Evolutionary conservation across 2,797 vertebrate species (phyloP).

Genomic region (Ctenopoma kingsleyae): DNA sequence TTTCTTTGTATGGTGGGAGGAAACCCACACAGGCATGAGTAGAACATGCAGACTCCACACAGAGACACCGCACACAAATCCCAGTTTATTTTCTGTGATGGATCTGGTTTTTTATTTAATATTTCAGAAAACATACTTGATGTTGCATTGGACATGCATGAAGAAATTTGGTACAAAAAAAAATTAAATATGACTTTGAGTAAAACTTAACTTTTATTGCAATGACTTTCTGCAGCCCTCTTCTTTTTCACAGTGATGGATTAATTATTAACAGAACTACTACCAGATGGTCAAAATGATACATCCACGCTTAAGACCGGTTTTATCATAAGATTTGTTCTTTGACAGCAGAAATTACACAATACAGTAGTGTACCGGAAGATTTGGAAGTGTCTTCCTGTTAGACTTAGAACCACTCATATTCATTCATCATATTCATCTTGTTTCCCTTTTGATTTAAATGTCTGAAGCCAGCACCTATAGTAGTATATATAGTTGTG

Average conservation of each 20-base stretch:
- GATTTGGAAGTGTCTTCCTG: conserved; percentile 17
- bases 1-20: conserved; percentile 46
- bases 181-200: not conserved
- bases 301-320: not conserved
- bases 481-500: too few species aligned
- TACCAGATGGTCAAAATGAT: conserved; percentile 22
- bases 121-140: not conserved
- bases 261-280: conserved; percentile 6
- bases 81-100: not conserved
- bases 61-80: not conserved
- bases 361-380: not conserved
- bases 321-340: conserved; percentile 1
- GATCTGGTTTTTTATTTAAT: not conserved
- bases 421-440: conserved; percentile 28
- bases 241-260: not conserved
- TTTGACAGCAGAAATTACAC: conserved; percentile 19
- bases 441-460: conserved; percentile 15
- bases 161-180: not conserved
- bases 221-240: not conserved
- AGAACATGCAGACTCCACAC: conserved; percentile 40
- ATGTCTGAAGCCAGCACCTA: conserved; percentile 16
- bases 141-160: not conserved
- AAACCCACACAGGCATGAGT: conserved; percentile 51
- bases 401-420: conserved; percentile 4
- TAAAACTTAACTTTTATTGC: not conserved